These are phyloP conservation scores for Boleophthalmus pectinirostris DNA, from an alignment of 2,113 vertebrate species.

Conservation along the genomic window DNA sequence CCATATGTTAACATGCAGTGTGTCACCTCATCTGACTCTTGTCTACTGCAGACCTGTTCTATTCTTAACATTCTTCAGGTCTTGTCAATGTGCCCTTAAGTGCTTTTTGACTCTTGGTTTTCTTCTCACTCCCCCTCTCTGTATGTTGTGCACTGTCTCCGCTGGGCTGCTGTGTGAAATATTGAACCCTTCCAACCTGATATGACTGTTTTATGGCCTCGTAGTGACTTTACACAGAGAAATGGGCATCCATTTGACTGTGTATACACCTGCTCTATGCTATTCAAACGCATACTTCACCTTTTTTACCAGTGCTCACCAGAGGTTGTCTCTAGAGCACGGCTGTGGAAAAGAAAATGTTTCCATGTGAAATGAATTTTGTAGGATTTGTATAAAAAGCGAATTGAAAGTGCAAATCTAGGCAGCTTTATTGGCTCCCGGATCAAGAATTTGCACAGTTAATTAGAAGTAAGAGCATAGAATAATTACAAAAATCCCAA, in stretches of 20 bases:
- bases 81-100: not conserved
- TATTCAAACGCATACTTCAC: constrained; percentile 1
- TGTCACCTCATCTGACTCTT: not conserved
- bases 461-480: not conserved
- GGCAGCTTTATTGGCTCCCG: not conserved
- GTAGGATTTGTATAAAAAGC: not conserved
- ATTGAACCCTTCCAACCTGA: constrained; percentile 17
- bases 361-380: not conserved
- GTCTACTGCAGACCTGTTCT: not conserved
- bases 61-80: not conserved
- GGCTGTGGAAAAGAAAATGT: not conserved
- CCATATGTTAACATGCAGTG: not conserved
- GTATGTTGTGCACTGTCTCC: not conserved
- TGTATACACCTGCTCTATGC: not conserved
- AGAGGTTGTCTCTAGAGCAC: not conserved
- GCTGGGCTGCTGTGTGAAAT: constrained; percentile 9
- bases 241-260: constrained; percentile 1
- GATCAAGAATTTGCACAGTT: not conserved
- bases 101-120: not conserved
- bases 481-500: constrained; percentile 2
- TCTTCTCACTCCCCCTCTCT: not conserved
- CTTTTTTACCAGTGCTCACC: not conserved
- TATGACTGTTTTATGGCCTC: constrained; percentile 16
- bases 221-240: constrained; percentile 6
- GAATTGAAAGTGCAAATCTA: not conserved